These are phyloP conservation scores for Meiosimyza decipiens DNA, from an alignment of 2,888 invertebrate species.

Conservation along the genomic window DNA sequence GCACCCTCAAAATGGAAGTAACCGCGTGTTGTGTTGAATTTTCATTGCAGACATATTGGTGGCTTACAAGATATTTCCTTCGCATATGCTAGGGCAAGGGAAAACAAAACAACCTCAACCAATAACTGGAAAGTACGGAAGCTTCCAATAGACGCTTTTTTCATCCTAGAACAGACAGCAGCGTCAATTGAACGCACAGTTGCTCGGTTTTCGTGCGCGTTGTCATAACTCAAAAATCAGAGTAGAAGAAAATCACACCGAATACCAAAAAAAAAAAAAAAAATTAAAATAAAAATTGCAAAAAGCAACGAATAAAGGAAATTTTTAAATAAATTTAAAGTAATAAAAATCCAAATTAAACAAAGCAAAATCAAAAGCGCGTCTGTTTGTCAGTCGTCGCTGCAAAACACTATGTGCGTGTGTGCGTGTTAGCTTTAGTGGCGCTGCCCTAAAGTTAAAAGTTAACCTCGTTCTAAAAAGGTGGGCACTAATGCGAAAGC, in stretches of 20 bases:
- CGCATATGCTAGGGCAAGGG: no score
- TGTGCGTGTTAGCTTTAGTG: background rate
- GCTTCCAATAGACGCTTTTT: background rate
- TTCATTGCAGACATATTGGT: no score
- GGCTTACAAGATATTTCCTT: no score
- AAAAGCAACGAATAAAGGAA: slow-evolving; percentile 12
- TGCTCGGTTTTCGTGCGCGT: slow-evolving; percentile 32
- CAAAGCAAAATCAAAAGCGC: slow-evolving; percentile 1
- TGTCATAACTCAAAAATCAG: slow-evolving; percentile 12
- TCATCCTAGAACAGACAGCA: slow-evolving; percentile 23
- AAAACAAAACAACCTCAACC: no score
- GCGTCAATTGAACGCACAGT: slow-evolving; percentile 30
- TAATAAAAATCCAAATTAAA: background rate
- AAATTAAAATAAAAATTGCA: background rate
- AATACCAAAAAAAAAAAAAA: background rate
- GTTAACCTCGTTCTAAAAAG: slow-evolving; percentile 25
- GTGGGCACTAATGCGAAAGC: no score
- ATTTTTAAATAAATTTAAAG: slow-evolving; percentile 1
- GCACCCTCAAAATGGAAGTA: no score
- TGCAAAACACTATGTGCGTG: background rate
- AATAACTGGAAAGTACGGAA: no score
- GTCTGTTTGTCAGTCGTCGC: background rate
- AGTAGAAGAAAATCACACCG: slow-evolving; percentile 3
- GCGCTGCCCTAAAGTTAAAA: slow-evolving; percentile 4
- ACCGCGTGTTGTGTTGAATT: no score